Evolutionary conservation across 2,113 vertebrate genomes (phyloP).

Genomic region (Sander vitreus): DNA sequence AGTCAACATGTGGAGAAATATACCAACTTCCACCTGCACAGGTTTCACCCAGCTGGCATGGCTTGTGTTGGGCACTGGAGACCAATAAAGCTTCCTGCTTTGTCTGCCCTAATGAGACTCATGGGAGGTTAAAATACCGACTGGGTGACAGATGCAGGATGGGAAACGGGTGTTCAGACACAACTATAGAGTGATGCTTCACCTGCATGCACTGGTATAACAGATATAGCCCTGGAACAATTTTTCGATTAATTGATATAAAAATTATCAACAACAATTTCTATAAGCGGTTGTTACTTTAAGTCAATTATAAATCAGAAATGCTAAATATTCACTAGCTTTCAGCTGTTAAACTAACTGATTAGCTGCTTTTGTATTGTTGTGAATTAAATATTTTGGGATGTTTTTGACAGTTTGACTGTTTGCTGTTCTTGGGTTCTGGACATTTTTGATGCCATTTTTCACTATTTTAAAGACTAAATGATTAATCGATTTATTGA

Average conservation of each 20-base stretch:
- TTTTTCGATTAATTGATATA: neutral
- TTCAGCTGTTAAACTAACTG: neutral
- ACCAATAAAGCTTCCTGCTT: conserved; percentile 26
- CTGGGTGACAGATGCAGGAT: neutral
- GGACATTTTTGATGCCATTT: neutral
- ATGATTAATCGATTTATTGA: neutral
- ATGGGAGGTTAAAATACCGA: conserved; percentile 39
- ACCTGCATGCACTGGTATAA: neutral
- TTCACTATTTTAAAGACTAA: neutral
- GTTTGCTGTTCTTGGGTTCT: neutral
- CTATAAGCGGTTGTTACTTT: neutral
- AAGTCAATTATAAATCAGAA: neutral
- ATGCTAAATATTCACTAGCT: neutral
- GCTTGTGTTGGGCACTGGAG: conserved; percentile 8
- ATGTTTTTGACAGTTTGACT: neutral
- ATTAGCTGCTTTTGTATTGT: neutral
- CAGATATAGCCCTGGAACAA: neutral
- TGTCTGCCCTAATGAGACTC: conserved; percentile 66
- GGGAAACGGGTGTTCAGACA: neutral
- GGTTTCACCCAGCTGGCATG: conserved; percentile 24
- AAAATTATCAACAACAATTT: neutral
- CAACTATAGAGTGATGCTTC: neutral
- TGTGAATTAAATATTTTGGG: neutral
- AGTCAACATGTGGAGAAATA: neutral
- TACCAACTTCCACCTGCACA: conserved; percentile 4